phyloP scores from a whole-genome alignment of 2,888 invertebrate genomes.

The Fragum whitleyi region DNA sequence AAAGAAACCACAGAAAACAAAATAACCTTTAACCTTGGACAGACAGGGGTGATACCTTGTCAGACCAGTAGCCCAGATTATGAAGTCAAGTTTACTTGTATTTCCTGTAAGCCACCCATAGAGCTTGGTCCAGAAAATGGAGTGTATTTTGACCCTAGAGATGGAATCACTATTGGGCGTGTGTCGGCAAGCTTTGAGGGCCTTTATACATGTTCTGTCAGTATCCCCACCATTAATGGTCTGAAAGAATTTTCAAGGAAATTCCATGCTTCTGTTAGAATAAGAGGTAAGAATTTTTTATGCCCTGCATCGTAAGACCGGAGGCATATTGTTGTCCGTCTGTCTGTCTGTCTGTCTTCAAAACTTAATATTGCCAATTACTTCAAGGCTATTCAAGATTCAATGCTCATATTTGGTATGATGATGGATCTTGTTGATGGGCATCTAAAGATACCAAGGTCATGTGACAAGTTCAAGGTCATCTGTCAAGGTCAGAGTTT shows the following conservation, averaged over 20 bases:
- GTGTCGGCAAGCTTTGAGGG: constrained; percentile 67
- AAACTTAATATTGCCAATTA: no score
- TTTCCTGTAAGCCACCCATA: background rate
- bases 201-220: constrained; percentile 56
- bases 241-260: background rate
- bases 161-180: constrained; percentile 67
- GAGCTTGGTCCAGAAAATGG: constrained; percentile 43
- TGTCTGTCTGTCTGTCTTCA: no score
- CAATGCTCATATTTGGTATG: no score
- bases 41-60: constrained; percentile 63
- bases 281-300: constrained; percentile 5
- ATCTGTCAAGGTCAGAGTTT: no score
- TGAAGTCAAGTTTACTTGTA: constrained; percentile 50
- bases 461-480: no score
- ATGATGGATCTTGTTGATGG: no score
- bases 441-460: no score
- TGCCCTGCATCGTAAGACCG: no score
- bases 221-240: background rate
- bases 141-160: constrained; percentile 57
- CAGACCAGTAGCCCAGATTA: constrained; percentile 65
- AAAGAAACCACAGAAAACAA: constrained; percentile 26
- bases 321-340: no score
- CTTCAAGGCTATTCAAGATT: no score
- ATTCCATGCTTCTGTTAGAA: constrained; percentile 7
- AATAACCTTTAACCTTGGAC: constrained; percentile 39